Percentiles rank a stretch among this genome's conserved stretches.
Evolutionary conservation across 2,888 invertebrate species (phyloP).

Genomic region (Ophioninae sp.): DNA sequence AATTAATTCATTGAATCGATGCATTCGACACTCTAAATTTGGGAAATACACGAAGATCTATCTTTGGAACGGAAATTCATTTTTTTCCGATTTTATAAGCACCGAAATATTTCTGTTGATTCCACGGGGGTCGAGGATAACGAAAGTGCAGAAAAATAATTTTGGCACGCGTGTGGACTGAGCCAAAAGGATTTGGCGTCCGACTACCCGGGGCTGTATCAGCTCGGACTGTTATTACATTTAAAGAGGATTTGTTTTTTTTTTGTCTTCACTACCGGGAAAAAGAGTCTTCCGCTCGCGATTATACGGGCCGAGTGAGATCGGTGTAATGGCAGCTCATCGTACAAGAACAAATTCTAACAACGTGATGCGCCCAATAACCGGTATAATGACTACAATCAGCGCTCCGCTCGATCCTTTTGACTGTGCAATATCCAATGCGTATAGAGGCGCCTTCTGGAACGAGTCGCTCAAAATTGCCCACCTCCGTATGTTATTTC

Average conservation of each 20-base stretch:
- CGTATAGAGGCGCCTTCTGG: slow-evolving; percentile 17
- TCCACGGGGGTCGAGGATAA: not conserved
- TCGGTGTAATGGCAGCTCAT: slow-evolving; percentile 51
- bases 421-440: slow-evolving; percentile 64
- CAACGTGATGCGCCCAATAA: slow-evolving; percentile 54
- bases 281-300: slow-evolving; percentile 18
- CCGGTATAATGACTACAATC: slow-evolving; percentile 78
- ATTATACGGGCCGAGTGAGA: slow-evolving; percentile 47
- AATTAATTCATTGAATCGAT: no score
- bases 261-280: slow-evolving; percentile 15
- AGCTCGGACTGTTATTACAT: slow-evolving; percentile 41
- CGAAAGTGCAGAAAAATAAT: not conserved
- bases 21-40: no score
- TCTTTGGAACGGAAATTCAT: not conserved
- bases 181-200: slow-evolving; percentile 10
- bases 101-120: not conserved
- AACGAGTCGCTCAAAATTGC: slow-evolving; percentile 56
- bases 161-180: slow-evolving; percentile 1
- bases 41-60: not conserved
- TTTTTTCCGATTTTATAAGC: not conserved
- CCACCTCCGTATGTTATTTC: slow-evolving; percentile 54
- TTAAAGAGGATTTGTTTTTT: slow-evolving; percentile 42
- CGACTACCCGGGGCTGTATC: slow-evolving; percentile 1
- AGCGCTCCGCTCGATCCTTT: slow-evolving; percentile 68
- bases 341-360: slow-evolving; percentile 59